Percentiles rank a stretch among this genome's conserved stretches.
phyloP scores from a whole-genome alignment of 2,113 vertebrate genomes.

The Neotragus moschatus region DNA sequence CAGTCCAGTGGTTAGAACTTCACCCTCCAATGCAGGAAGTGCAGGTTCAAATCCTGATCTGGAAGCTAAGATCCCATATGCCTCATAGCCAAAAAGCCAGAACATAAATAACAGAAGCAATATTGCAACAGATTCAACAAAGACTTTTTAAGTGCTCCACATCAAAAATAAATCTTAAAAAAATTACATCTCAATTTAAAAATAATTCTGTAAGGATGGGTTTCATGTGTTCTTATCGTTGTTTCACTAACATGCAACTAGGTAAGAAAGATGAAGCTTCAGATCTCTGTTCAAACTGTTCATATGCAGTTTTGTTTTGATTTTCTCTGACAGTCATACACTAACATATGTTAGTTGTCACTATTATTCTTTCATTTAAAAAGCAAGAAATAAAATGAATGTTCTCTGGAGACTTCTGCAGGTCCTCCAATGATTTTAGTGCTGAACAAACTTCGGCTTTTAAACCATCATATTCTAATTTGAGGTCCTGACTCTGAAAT shows the following conservation, averaged over 20 bases:
- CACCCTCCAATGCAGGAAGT: background rate
- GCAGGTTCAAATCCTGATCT: accelerated
- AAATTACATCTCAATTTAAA: background rate
- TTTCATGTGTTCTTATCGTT: slow-evolving; percentile 53
- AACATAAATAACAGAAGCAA: background rate
- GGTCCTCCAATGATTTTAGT: background rate
- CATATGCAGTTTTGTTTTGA: background rate
- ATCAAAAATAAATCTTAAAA: background rate
- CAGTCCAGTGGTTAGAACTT: background rate
- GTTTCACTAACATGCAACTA: slow-evolving; percentile 49
- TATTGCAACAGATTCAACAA: background rate
- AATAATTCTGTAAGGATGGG: background rate
- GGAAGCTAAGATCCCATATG: background rate
- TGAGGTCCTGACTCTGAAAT: background rate
- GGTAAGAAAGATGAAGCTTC: background rate
- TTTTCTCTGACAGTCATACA: background rate
- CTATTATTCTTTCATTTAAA: slow-evolving; percentile 37
- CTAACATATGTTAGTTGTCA: background rate
- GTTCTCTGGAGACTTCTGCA: background rate
- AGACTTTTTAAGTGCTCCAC: background rate
- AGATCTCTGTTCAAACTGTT: background rate
- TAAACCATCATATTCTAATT: background rate
- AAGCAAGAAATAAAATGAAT: background rate
- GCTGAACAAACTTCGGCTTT: background rate
- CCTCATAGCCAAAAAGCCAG: background rate